Percentiles rank a stretch among this genome's conserved stretches.
Evolutionary conservation across 2,113 vertebrate genomes (phyloP).

Genomic region (Nothobranchius furzeri): DNA sequence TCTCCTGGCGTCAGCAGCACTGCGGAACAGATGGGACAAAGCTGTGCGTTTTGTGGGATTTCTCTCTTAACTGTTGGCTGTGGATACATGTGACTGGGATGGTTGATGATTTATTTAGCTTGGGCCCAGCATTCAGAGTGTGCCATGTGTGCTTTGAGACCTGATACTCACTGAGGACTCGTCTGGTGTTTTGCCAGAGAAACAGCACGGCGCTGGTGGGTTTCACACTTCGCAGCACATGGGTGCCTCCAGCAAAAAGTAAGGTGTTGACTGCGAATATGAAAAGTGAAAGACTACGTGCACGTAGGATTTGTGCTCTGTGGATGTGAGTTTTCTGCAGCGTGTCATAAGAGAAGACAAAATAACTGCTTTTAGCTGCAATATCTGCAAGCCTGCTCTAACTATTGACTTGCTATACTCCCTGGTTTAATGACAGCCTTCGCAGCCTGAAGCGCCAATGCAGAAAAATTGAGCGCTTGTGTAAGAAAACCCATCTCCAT

Average conservation of each 20-base stretch:
- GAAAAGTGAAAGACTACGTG: slow-evolving; percentile 26
- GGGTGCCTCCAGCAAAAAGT: slow-evolving; percentile 41
- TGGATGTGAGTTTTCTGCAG: slow-evolving; percentile 5
- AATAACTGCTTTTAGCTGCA: background rate
- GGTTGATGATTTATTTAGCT: slow-evolving; percentile 69
- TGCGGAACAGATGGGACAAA: slow-evolving; percentile 61
- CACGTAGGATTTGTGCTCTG: slow-evolving; percentile 28
- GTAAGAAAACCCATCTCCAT: no score
- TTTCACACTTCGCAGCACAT: slow-evolving; percentile 58
- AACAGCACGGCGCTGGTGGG: slow-evolving; percentile 55
- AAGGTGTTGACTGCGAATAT: slow-evolving; percentile 53
- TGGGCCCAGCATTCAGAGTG: slow-evolving; percentile 36
- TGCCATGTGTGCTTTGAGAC: slow-evolving; percentile 66
- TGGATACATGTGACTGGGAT: slow-evolving; percentile 39
- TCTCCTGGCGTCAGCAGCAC: slow-evolving; percentile 29
- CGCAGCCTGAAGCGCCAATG: no score
- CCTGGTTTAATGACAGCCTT: no score
- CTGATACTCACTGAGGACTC: slow-evolving; percentile 61
- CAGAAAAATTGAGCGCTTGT: no score
- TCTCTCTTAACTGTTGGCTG: slow-evolving; percentile 49
- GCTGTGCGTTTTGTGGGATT: slow-evolving; percentile 45
- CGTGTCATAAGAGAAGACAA: background rate
- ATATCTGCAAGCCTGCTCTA: slow-evolving; percentile 27
- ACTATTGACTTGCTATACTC: background rate
- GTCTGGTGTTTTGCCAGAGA: slow-evolving; percentile 55